Percentiles rank a stretch among this genome's conserved stretches.
These are phyloP conservation scores for Petaurus breviceps DNA, from an alignment of 2,113 vertebrate genomes.

Conservation along the genomic window DNA sequence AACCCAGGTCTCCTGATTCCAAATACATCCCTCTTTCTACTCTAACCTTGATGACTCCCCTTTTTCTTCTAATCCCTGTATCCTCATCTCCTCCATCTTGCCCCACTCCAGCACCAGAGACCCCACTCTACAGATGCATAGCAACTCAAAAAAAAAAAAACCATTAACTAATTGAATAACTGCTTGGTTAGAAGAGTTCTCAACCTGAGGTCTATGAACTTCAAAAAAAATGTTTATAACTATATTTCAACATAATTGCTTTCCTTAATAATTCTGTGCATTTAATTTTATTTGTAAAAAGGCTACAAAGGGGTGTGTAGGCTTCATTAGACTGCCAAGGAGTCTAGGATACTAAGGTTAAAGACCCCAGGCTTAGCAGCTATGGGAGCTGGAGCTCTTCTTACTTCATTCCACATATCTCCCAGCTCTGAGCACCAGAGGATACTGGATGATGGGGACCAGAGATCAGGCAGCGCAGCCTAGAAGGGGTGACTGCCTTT, in stretches of 20 bases:
- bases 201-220: not conserved
- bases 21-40: not conserved
- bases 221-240: not conserved
- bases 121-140: not conserved
- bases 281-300: not conserved
- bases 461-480: not conserved
- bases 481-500: not conserved
- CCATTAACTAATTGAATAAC: not conserved
- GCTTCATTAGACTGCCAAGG: not conserved
- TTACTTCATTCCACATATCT: not conserved
- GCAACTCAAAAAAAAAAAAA: not conserved
- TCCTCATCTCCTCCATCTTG: not conserved
- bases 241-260: not conserved
- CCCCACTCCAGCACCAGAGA: not conserved
- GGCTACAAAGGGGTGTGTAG: not conserved
- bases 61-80: not conserved
- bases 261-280: not conserved
- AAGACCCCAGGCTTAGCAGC: not conserved
- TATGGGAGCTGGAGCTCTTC: too few species aligned
- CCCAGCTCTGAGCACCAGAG: not conserved
- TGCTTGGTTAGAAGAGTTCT: not conserved
- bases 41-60: not conserved
- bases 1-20: not conserved
- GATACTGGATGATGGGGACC: not conserved
- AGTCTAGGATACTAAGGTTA: not conserved